Evolutionary conservation across 2,113 vertebrate species (phyloP).

Genomic region (Drymodes brunneopygia): DNA sequence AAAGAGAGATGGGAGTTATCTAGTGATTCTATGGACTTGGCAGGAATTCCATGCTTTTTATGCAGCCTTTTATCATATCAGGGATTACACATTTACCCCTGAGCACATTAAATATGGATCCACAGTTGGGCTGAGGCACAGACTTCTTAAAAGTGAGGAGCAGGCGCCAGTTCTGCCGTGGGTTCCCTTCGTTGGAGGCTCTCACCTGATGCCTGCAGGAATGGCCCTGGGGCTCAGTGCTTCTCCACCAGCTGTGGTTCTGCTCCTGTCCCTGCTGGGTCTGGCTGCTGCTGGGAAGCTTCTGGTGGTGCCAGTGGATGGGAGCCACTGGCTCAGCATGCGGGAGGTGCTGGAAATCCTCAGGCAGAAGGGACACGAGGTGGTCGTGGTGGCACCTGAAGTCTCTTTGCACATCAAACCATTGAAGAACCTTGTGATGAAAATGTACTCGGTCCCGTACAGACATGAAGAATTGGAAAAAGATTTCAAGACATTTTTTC

Average conservation of each 20-base stretch:
- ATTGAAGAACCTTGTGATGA: constrained; percentile 48
- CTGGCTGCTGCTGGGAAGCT: constrained; percentile 67
- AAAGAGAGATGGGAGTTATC: background rate
- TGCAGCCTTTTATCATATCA: background rate
- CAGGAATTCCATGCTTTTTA: background rate
- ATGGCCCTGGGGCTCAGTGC: background rate
- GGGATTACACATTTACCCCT: background rate
- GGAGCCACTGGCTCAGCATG: constrained; percentile 85
- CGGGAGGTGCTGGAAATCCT: constrained; percentile 63
- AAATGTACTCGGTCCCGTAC: background rate
- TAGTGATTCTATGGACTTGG: background rate
- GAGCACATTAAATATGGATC: background rate
- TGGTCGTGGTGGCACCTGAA: constrained; percentile 76
- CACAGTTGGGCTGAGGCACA: background rate
- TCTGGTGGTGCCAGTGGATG: constrained; percentile 80
- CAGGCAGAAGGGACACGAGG: constrained; percentile 71
- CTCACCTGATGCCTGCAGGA: background rate
- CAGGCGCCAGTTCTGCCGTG: accelerated
- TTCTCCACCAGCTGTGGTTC: background rate
- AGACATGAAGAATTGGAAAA: background rate
- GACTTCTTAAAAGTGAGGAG: accelerated
- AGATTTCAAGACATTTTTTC: background rate
- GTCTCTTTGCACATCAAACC: constrained; percentile 62
- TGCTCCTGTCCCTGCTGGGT: background rate
- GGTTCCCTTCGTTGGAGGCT: background rate